Conservation (phyloP, 2,113 vertebrate genomes). For the Taurulus bubalis region DNA sequence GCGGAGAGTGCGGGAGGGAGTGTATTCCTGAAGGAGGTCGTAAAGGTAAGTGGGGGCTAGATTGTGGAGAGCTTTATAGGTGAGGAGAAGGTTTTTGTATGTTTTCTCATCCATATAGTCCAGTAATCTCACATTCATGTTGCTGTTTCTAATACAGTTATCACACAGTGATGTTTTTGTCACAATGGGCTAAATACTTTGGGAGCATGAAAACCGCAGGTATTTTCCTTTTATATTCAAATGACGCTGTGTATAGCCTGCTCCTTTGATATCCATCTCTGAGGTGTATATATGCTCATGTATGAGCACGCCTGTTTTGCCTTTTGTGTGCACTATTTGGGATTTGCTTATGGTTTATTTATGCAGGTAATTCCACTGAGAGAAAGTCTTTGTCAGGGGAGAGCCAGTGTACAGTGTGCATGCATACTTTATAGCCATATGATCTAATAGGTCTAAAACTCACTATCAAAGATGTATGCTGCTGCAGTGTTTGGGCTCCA, state of each 20-base stretch:
- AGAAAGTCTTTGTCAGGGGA: slow-evolving; percentile 62
- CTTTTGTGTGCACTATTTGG: slow-evolving; percentile 70
- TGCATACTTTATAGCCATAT: slow-evolving; percentile 68
- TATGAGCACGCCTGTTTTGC: slow-evolving; percentile 42
- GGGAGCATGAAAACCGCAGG: slow-evolving; percentile 48
- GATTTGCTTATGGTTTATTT: slow-evolving; percentile 78
- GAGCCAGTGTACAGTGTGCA: slow-evolving; percentile 55
- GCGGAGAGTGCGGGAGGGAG: too few relatives aligned
- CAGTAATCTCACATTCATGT: neutral
- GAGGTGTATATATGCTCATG: slow-evolving; percentile 36
- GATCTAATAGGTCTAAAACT: slow-evolving; percentile 74
- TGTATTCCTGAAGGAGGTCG: too few relatives aligned
- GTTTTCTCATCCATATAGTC: neutral
- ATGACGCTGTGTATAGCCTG: slow-evolving; percentile 62
- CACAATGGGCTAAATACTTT: slow-evolving; percentile 58
- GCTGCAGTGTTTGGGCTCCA: slow-evolving; percentile 69
- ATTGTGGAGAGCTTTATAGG: too few relatives aligned
- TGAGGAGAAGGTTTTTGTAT: too few relatives aligned
- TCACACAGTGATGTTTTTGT: slow-evolving; percentile 30
- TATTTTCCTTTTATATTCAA: slow-evolving; percentile 78
- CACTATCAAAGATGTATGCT: slow-evolving; percentile 75
- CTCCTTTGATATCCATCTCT: slow-evolving; percentile 67
- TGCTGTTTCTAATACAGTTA: neutral
- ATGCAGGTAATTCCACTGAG: slow-evolving; percentile 71
- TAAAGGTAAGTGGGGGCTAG: too few relatives aligned